Base-by-base conservation (phyloP, 2,113 vertebrate genomes). In the Andinoacara biseriatus region DNA sequence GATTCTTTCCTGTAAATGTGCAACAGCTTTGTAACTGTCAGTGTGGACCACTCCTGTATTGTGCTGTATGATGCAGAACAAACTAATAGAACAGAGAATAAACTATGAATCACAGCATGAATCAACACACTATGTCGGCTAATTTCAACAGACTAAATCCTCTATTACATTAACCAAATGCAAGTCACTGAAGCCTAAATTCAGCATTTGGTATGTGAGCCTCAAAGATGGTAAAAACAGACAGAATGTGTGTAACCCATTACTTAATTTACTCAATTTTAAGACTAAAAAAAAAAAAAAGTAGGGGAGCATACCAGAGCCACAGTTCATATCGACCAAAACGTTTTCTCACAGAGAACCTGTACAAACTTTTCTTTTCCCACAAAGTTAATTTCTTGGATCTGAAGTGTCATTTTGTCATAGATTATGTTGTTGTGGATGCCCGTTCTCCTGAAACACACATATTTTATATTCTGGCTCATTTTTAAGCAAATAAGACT, bases 1-100 rank as follows among this genome's bases (percentile, higher is more conserved):
- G 65, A 76, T 84, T 74, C 24, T 67, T 58, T 43, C 24, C 77
- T 31, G 62, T 84, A 79, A 86, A 79, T 57, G 80, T 63, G 85
- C 83, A 84, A 62, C 26, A 20, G 35, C 56, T 49, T 31, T 82
- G 31, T 84, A 57, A 78, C 76, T 67, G 54, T 52, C 57, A 62
- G 17, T 18, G 15, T 61, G 61, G 38, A 80, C 49, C 38, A 46
- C 65, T 76, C 59, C 26, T 79, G 59, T 31, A 22, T 52, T 61
- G 38, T 31, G 11, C 77, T n/a, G 58, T 49, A 6, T 75, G 76
- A 61, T 15, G 26, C 61, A 77, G 69, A 74, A 43, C 10, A 72
- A 86, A 81, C 65, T 9, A 38, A 74, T 22, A 20, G 3, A 61
- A 17, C 17, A 49, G 38, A 49, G 43, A 61, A 54, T 1, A 40